phyloP scores from a whole-genome alignment of 2,113 vertebrate genomes.

The Oreochromis tanganicae region DNA sequence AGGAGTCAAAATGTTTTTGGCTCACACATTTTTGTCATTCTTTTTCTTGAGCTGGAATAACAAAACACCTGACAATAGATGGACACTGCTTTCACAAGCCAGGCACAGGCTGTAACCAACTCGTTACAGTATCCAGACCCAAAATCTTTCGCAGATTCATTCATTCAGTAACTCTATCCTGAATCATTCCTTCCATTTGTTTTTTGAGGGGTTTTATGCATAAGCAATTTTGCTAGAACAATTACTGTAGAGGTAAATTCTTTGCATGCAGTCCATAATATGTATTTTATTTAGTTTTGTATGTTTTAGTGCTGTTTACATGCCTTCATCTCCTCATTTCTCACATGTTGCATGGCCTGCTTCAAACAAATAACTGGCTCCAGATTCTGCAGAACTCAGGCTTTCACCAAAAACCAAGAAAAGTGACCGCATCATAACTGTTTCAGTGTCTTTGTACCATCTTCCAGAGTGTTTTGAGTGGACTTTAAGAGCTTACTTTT shows the following conservation, averaged over 20 bases:
- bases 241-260: rapidly evolving
- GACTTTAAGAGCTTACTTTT: not conserved
- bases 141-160: not conserved
- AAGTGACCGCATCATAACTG: not conserved
- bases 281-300: not conserved
- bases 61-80: not conserved
- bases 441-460: not conserved
- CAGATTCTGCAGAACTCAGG: not conserved
- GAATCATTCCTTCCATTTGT: not conserved
- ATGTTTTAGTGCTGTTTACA: not conserved
- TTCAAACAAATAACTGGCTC: not conserved
- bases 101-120: not conserved
- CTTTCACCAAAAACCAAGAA: not conserved
- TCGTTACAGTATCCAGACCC: not conserved
- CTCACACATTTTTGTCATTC: not conserved
- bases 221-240: not conserved
- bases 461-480: not conserved
- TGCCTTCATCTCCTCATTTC: not conserved
- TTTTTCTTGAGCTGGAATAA: not conserved
- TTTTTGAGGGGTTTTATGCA: not conserved
- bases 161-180: not conserved
- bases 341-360: not conserved
- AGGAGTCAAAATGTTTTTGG: not conserved
- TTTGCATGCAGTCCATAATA: not conserved
- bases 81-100: not conserved